Evolutionary conservation across 2,113 vertebrate species (phyloP), one percentile per base, ranked within the genome.

Genomic region (Dunckerocampus dactyliophorus): DNA sequence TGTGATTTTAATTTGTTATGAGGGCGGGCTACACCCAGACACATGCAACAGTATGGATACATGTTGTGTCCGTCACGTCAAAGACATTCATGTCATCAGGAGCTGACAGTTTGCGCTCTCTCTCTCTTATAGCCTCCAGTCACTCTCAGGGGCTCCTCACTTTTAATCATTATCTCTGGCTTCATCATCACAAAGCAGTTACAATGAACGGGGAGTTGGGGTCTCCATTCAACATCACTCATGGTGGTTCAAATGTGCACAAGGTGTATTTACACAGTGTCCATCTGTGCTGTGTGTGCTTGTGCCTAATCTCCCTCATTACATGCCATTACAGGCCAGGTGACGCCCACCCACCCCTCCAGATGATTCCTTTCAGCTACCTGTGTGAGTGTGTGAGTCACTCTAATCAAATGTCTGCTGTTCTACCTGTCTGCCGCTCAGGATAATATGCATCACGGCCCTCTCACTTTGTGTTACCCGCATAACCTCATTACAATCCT

Each of bases 1-100:
- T 83, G 65, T 83, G 82, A 88, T 81, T 84, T 83, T 82, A 84
- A 88, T 83, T 28, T 65, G 67, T 59, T 73, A 39, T 1, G 66
- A 83, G 73, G 39, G 58, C 66, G 45, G 31, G 19, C n/a, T 28
- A 68, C 63, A 15, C 48, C 66, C 1, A 34, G 17, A 20, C 64
- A 42, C 70, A 72, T 72, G 71, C 75, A 83, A 70, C 76, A 77
- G 48, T 59, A 59, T 14, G 2, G 69, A 73, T 71, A 62, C 70
- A 69, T 79, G 82, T 77, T 75, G 76, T 69, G 45, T 19, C 20
- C 6, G 28, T 71, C 70, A 71, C 31, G 63, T 72, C 70, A 64
- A n/a, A 62, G 79, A 65, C 62, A 51, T 75, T 53, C 59, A 69
- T 28, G 54, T 65, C 59, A 64, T 67, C 34, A 43, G 59, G 59